Evolutionary conservation across 1,140 invertebrate species (phyloP).

Genomic region (Heliconius congener): DNA sequence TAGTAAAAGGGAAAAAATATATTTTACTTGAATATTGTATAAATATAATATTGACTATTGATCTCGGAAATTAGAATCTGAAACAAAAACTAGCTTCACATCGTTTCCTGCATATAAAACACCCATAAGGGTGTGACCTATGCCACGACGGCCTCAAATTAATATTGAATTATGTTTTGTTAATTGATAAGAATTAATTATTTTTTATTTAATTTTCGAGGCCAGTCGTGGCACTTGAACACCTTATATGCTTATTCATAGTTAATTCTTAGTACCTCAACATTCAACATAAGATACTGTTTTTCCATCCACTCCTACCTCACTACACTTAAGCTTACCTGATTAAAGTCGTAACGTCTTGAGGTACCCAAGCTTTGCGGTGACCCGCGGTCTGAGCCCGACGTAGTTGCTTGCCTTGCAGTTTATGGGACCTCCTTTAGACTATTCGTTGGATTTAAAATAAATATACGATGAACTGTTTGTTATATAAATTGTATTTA

Average conservation of each 20-base stretch:
- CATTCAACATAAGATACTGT: background rate
- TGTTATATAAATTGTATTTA: too few species aligned
- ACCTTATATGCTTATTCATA: too few species aligned
- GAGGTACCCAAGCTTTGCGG: slow-evolving; percentile 11
- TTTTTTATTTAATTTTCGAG: too few species aligned
- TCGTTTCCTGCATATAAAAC: too few species aligned
- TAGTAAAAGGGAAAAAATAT: background rate
- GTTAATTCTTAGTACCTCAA: background rate
- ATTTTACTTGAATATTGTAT: background rate
- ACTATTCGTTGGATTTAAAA: background rate
- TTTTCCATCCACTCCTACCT: background rate
- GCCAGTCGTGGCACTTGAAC: too few species aligned
- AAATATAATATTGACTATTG: background rate
- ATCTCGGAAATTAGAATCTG: too few species aligned
- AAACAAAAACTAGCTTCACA: too few species aligned
- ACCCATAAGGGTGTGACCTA: too few species aligned
- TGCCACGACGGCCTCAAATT: too few species aligned
- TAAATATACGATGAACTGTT: background rate
- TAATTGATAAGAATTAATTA: too few species aligned
- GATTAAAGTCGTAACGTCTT: slow-evolving; percentile 21
- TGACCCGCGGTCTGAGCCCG: slow-evolving; percentile 7
- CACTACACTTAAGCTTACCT: background rate
- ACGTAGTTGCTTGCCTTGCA: background rate
- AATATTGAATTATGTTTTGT: too few species aligned
- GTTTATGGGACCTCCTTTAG: slow-evolving; percentile 11